Evolutionary conservation across 1,140 invertebrate species (phyloP), one percentile per base, ranked within the genome.

Genomic region (Cheumatopsyche charites): DNA sequence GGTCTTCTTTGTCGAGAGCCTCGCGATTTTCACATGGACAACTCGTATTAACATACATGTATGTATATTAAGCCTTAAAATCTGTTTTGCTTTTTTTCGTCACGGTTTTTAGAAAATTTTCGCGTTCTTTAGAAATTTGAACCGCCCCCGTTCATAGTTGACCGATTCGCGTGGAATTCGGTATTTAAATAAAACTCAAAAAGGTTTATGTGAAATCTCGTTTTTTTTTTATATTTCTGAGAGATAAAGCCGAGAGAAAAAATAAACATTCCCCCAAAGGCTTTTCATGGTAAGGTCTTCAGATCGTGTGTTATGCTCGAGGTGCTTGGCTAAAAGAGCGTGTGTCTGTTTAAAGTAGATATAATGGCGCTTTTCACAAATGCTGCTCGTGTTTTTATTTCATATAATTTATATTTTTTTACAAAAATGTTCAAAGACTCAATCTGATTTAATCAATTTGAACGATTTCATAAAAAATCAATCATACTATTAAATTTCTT

Each of bases 261-360:
- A 74, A 74, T 71, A 74, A 74, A 71, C 69, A 71, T 55, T 63
- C 66, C 73, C 73, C 69, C 29, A 74, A 71, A 70, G 73, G 58
- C 73, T 66, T 71, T 68, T 68, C 65, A 71, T 42, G 41, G 70
- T 36, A 45, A 71, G 45, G 55, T 62, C 73, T 68, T 61, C 62
- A 45, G 21, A 62, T 68, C 67, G 21, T 73, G 67, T 74, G 68
- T 67, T 62, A 63, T 71, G 69, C 73, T 74, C 63, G 73, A 65
- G 70, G 55, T 74, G 73, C 41, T 41, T 63, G 65, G 23, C 69
- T 74, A 63, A 74, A 74, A 71, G 63, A 62, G 63, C 52, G 66
- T 68, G 43, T 63, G 62, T 43, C 68, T 65, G 43, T 63, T 49
- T 42, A 29, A 47, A 62, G 43, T 67, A 71, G 45, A 74, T 74